A percentile compares a stretch with the other conserved stretches of the same genome.
Evolutionary conservation across 1,140 invertebrate genomes (phyloP).

Genomic region (Thalassaphorura encarpata): DNA sequence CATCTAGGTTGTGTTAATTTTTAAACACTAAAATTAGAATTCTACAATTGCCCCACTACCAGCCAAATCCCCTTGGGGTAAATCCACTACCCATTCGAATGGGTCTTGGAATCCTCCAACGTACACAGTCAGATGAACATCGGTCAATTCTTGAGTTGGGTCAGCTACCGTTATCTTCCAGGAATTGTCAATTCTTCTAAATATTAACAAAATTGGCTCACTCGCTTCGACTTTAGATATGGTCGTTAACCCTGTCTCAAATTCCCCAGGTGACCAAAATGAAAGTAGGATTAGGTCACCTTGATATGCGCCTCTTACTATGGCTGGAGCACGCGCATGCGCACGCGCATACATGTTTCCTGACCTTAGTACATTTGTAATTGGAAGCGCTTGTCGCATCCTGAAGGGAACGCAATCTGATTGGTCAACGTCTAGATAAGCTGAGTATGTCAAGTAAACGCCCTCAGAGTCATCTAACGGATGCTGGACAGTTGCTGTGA

Average conservation of each 20-base stretch:
- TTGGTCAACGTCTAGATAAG: background rate
- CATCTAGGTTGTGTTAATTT: too few species aligned
- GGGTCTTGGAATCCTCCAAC: background rate
- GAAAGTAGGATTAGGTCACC: background rate
- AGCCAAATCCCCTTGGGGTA: background rate
- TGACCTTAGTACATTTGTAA: background rate
- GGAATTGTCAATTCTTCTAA: background rate
- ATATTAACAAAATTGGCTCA: background rate
- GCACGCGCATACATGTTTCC: background rate
- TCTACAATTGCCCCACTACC: background rate
- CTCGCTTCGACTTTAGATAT: background rate
- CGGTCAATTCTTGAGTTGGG: background rate
- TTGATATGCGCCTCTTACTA: background rate
- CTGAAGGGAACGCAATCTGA: too few species aligned
- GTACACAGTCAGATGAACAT: background rate
- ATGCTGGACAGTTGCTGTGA: conserved; percentile 1
- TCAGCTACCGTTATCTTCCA: background rate
- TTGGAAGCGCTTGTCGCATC: too few species aligned
- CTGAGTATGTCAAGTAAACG: background rate
- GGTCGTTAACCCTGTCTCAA: background rate
- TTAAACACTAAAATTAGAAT: too few species aligned
- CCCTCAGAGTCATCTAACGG: background rate
- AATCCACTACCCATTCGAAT: background rate
- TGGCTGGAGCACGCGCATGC: background rate
- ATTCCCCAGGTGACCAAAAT: conserved; percentile 2